phyloP scores from a whole-genome alignment of 2,888 invertebrate species.

The Trimorus sp. region DNA sequence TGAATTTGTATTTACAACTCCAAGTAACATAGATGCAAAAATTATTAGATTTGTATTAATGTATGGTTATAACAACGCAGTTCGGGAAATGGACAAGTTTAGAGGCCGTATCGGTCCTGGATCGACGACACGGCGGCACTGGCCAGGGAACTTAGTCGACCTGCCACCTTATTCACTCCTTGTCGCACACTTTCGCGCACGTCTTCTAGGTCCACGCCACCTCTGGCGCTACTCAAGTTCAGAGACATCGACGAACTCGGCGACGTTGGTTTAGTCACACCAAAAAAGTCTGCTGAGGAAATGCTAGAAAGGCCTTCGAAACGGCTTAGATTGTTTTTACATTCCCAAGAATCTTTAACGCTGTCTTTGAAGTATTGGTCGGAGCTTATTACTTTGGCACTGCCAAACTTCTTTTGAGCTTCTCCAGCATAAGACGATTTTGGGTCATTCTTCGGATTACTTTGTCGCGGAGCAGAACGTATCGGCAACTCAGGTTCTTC shows the following conservation, averaged over 20 bases:
- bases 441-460: conserved; percentile 57
- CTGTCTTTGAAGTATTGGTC: conserved; percentile 96
- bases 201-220: conserved; percentile 91
- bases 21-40: conserved; percentile 74
- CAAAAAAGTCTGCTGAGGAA: conserved; percentile 98
- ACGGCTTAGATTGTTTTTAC: conserved; percentile 84
- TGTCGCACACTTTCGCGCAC: conserved; percentile 98
- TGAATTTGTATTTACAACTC: conserved; percentile 78
- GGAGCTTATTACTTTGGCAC: conserved; percentile 98
- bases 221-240: conserved; percentile 73
- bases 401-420: conserved; percentile 97
- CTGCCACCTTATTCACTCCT: conserved; percentile 98
- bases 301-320: conserved; percentile 98
- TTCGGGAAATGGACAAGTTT: conserved; percentile 54
- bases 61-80: conserved; percentile 46
- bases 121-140: conserved; percentile 96
- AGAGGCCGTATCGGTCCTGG: conserved; percentile 85
- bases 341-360: conserved; percentile 83
- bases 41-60: conserved; percentile 66
- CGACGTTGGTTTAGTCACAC: conserved; percentile 82
- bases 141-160: conserved; percentile 96
- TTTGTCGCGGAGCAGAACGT: conserved; percentile 72
- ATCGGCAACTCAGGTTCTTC: conserved; percentile 77
- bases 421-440: conserved; percentile 84
- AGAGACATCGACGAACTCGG: conserved; percentile 77